Conservation (phyloP, 1,140 invertebrate genomes). For the Drosophila mauritiana region DNA sequence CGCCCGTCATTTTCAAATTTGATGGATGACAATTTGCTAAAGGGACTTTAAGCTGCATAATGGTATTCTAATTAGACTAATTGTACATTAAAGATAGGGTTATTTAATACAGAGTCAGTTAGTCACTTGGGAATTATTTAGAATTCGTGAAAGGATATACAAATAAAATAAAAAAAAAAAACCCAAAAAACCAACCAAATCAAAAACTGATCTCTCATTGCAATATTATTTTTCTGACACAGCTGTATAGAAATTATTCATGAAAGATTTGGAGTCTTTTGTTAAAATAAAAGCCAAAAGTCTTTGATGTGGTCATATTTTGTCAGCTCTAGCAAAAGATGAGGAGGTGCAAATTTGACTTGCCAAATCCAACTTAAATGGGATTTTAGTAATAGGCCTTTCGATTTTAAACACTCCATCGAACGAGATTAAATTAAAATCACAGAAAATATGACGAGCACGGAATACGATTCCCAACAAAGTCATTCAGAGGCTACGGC, state of each 20-base stretch:
- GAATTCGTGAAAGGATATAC: too few species aligned
- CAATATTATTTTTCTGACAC: too few species aligned
- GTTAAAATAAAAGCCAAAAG: not conserved
- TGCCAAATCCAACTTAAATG: not conserved
- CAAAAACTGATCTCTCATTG: too few species aligned
- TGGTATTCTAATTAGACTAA: conserved; percentile 60
- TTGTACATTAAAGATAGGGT: not conserved
- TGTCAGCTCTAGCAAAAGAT: not conserved
- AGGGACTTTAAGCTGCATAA: conserved; percentile 45
- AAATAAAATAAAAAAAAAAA: too few species aligned
- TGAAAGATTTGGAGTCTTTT: not conserved
- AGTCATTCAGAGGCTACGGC: not conserved
- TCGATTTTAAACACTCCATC: conserved; percentile 10
- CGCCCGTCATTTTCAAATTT: conserved; percentile 51
- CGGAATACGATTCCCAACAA: conserved; percentile 37
- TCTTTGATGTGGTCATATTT: not conserved
- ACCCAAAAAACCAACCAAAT: too few species aligned
- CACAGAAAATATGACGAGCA: conserved; percentile 54
- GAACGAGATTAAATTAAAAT: conserved; percentile 57
- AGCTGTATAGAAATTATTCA: too few species aligned
- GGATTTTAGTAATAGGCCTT: not conserved
- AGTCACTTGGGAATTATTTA: too few species aligned
- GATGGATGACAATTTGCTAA: conserved; percentile 58
- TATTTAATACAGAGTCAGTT: too few species aligned
- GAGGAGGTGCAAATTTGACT: not conserved